Base-by-base conservation (phyloP, 2,888 invertebrate genomes). In the Amphipyra berbera region DNA sequence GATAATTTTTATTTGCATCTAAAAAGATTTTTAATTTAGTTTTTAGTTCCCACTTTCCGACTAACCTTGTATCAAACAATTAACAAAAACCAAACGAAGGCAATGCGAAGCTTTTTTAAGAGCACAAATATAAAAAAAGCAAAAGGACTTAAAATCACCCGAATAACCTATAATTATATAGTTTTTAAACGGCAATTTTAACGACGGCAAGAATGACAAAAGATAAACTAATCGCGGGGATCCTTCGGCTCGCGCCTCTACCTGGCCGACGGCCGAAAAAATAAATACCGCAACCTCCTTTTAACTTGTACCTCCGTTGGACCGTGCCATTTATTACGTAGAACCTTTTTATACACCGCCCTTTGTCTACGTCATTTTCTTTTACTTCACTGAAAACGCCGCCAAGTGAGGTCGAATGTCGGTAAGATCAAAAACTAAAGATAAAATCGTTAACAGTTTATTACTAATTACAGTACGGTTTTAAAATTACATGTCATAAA, bases 261-360 rank as follows among this genome's bases (percentile, higher is more conserved):
- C 84, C 83, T 92, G 92, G 87, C 86, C 65, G 41, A 27, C 87
- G 9, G 44, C 41, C 47, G 58, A 79, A 74, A 79, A 87, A 82
- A 88, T 86, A 88, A 84, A 78, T 79, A 81, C 86, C 84, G 69
- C 86, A 83, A 79, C 66, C 76, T 63, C 79, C 82, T 85, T 88
- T 88, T 85, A 81, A 83, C 82, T 83, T 77, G 74, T 83, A 85
- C 87, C 83, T 38, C 37, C 41, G 85, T 79, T 77, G 86, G 83
- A 62, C 81, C 82, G 81, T 84, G 83, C 87, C 90, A 89, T 92
- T 91, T 92, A 88, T 92, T 89, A 87, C 76, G 42, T 49, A 62
- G 49, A 62, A 67, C 66, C 79, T 87, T 88, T 90, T 83, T 84
- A 67, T 83, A 76, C 55, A 41, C 62, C 64, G 67, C 60, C 82